phyloP scores from a whole-genome alignment of 2,888 invertebrate genomes.

The Orthosia cruda region DNA sequence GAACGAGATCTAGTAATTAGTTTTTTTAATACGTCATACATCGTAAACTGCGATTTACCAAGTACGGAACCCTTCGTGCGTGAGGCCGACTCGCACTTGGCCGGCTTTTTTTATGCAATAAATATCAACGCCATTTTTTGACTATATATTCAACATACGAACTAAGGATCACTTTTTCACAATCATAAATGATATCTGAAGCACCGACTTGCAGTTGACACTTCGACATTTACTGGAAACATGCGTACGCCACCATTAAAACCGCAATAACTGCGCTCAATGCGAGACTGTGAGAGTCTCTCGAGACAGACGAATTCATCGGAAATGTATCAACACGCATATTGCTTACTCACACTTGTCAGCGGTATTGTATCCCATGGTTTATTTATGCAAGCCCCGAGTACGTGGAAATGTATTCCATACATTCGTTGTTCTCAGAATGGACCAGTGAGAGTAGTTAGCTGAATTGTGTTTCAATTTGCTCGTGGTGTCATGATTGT shows the following conservation, averaged over 20 bases:
- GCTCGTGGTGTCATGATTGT: slow-evolving; percentile 51
- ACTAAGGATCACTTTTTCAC: neutral
- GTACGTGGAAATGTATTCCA: slow-evolving; percentile 63
- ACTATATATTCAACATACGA: neutral
- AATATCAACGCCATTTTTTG: neutral
- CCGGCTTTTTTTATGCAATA: neutral
- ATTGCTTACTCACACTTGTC: slow-evolving; percentile 65
- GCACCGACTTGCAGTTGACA: slow-evolving; percentile 3
- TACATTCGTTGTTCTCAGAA: slow-evolving; percentile 60
- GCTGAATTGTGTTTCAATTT: slow-evolving; percentile 68
- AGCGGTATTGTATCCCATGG: slow-evolving; percentile 55
- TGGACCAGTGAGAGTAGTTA: slow-evolving; percentile 62
- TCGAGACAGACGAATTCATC: slow-evolving; percentile 59
- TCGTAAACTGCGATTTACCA: too few relatives aligned
- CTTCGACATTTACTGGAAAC: slow-evolving; percentile 14
- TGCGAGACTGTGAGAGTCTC: slow-evolving; percentile 34
- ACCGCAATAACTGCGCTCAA: slow-evolving; percentile 53
- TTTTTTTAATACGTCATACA: too few relatives aligned
- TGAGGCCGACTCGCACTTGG: too few relatives aligned
- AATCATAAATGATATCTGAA: neutral
- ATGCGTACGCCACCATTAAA: slow-evolving; percentile 36
- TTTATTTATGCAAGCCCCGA: slow-evolving; percentile 67
- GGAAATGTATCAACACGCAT: slow-evolving; percentile 61
- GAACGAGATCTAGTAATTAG: too few relatives aligned
- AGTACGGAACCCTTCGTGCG: too few relatives aligned